Evolutionary conservation across 1,140 invertebrate genomes (phyloP).

Genomic region (Heliconius himera): DNA sequence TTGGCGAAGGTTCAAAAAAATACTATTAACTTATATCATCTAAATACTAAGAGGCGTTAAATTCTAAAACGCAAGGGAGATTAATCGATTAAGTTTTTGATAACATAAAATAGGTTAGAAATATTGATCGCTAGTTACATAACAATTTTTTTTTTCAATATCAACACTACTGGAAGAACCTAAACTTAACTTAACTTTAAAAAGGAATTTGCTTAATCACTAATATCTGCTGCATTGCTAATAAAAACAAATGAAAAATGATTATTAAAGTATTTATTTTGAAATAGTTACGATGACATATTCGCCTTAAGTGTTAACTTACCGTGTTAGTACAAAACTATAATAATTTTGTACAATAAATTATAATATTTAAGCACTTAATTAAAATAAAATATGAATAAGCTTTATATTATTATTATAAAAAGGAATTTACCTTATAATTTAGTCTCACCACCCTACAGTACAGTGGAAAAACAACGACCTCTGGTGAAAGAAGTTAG

Average conservation of each 20-base stretch:
- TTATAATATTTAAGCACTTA: not conserved
- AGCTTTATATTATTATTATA: not conserved
- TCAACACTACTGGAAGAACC: not conserved
- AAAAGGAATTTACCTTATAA: constrained; percentile 22
- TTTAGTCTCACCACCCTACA: constrained; percentile 27
- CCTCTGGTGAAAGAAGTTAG: constrained; percentile 36
- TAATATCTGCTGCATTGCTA: not conserved
- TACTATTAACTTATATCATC: too few relatives aligned
- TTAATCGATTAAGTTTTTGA: constrained; percentile 32
- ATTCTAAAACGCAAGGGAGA: not conserved
- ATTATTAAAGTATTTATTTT: constrained; percentile 13
- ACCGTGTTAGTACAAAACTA: not conserved
- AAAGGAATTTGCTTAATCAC: not conserved
- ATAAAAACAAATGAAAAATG: constrained; percentile 13
- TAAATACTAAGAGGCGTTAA: not conserved
- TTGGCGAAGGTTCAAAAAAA: too few relatives aligned
- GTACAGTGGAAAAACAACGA: constrained; percentile 30
- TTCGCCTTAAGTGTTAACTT: constrained; percentile 6
- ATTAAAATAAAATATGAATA: not conserved
- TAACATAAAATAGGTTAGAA: constrained; percentile 43
- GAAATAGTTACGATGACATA: constrained; percentile 14
- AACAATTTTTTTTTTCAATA: constrained; percentile 25
- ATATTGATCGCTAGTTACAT: constrained; percentile 45
- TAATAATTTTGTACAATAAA: not conserved
- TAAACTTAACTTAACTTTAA: too few relatives aligned